phyloP scores from a whole-genome alignment of 92 coral and sea anemone genomes.

The Porites lobata region DNA sequence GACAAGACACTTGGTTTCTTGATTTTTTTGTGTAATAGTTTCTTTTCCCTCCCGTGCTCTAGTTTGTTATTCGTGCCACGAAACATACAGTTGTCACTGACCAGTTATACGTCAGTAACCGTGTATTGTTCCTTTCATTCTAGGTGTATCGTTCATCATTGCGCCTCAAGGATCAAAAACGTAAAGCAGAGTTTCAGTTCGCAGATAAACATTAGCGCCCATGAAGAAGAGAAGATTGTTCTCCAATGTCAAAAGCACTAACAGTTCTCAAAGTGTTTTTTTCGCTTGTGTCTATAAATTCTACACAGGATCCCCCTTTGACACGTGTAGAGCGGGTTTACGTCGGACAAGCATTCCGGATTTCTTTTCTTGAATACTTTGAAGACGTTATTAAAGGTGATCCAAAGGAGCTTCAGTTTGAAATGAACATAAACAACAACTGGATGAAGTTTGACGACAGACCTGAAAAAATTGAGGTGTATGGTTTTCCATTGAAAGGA shows the following conservation, averaged over 20 bases:
- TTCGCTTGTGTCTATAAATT: slow-evolving; percentile 80
- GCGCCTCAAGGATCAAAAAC: neutral
- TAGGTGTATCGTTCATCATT: neutral
- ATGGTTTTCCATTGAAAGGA: slow-evolving; percentile 77
- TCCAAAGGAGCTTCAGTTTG: slow-evolving; percentile 14
- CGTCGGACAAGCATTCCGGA: slow-evolving; percentile 75
- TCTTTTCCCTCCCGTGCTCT: neutral
- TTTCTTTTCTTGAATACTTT: slow-evolving; percentile 64
- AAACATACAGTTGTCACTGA: neutral
- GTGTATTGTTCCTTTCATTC: neutral
- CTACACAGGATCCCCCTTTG: slow-evolving; percentile 66
- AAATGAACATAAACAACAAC: slow-evolving; percentile 65
- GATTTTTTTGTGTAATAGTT: too few species aligned
- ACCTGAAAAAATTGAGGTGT: slow-evolving; percentile 32
- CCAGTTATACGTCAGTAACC: neutral
- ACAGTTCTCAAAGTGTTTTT: slow-evolving; percentile 86
- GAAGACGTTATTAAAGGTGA: slow-evolving; percentile 10
- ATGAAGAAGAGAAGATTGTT: slow-evolving; percentile 53
- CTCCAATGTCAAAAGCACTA: slow-evolving; percentile 96
- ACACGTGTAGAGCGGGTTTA: slow-evolving; percentile 9
- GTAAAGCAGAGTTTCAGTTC: slow-evolving; percentile 18
- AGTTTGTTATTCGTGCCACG: too few species aligned
- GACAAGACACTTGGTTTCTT: too few species aligned
- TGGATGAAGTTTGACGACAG: slow-evolving; percentile 77
- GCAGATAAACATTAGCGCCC: slow-evolving; percentile 23